Percentiles rank a stretch among this genome's conserved stretches.
Conservation (phyloP, 2,797 vertebrate genomes). For the Phalloptychus januarius region DNA sequence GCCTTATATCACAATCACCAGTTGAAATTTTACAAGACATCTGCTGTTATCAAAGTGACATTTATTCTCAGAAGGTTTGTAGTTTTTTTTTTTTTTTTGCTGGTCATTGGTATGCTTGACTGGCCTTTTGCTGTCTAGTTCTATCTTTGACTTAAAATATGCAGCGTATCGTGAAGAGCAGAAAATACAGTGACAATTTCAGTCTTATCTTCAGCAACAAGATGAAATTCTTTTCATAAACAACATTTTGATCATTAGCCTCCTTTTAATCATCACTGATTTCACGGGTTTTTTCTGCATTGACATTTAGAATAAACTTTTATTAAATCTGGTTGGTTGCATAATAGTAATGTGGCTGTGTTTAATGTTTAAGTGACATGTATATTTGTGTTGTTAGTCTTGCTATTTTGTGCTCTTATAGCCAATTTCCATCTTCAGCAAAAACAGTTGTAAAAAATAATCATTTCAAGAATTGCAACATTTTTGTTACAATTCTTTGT, state of each 20-base stretch:
- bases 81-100: background rate
- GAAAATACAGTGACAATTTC: background rate
- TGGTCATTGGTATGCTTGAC: background rate
- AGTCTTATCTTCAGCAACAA: background rate
- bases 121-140: background rate
- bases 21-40: conserved; percentile 2
- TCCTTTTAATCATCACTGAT: background rate
- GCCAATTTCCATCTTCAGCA: background rate
- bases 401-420: background rate
- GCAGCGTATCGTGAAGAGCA: background rate
- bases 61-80: background rate
- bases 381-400: background rate
- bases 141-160: background rate
- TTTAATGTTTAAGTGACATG: background rate
- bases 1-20: background rate
- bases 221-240: background rate
- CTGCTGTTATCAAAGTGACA: background rate
- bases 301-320: background rate
- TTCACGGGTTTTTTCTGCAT: background rate
- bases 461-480: background rate
- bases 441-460: background rate
- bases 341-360: background rate
- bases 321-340: background rate
- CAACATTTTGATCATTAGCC: background rate
- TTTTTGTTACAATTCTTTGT: background rate